These are phyloP conservation scores for Clarias magur DNA, from an alignment of 2,113 vertebrate genomes.

Conservation along the genomic window DNA sequence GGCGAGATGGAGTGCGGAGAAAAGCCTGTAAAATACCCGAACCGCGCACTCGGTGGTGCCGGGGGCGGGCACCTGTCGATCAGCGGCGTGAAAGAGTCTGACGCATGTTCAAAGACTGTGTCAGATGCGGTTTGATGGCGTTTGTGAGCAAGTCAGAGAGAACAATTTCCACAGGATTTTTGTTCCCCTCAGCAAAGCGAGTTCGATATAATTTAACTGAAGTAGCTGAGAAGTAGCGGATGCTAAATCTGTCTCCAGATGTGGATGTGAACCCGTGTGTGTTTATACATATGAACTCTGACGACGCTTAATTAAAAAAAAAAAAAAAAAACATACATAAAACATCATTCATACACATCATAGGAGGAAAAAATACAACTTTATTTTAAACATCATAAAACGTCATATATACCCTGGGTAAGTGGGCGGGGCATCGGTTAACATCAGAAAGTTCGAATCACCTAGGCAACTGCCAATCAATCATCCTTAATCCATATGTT, in stretches of 20 bases:
- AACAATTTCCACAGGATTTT: not conserved
- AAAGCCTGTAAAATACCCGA: conserved; percentile 38
- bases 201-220: not conserved
- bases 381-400: too few relatives aligned
- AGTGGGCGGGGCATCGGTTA: not conserved
- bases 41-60: not conserved
- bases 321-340: not conserved
- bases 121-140: not conserved
- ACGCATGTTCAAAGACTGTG: not conserved
- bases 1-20: conserved; percentile 54
- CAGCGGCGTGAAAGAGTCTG: not conserved
- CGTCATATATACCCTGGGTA: not conserved
- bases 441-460: not conserved
- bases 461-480: not conserved
- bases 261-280: too few relatives aligned
- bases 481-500: not conserved
- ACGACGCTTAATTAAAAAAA: not conserved
- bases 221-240: too few relatives aligned
- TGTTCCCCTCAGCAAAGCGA: not conserved
- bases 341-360: not conserved
- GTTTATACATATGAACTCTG: not conserved
- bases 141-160: not conserved
- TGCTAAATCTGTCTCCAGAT: not conserved
- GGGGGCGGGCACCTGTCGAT: conserved; percentile 1
- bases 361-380: too few relatives aligned